phyloP scores from a whole-genome alignment of 2,888 invertebrate genomes.

The Troides aeacus region DNA sequence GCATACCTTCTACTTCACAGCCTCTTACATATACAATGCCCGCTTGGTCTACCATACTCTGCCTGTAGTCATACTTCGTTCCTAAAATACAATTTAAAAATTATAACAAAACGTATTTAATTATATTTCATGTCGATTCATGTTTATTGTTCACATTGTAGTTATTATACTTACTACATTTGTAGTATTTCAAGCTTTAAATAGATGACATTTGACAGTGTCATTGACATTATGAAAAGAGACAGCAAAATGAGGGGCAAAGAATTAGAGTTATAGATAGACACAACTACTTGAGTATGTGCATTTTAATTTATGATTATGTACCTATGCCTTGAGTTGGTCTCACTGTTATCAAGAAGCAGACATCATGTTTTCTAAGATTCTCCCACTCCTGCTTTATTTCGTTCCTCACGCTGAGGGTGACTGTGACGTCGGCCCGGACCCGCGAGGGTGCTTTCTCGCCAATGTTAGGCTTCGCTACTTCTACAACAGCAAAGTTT shows the following conservation, averaged over 20 bases:
- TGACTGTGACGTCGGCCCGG: constrained; percentile 95
- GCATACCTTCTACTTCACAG: constrained; percentile 99
- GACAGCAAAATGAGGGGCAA: too few relatives aligned
- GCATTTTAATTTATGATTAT: too few relatives aligned
- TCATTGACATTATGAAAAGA: too few relatives aligned
- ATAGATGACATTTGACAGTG: too few relatives aligned
- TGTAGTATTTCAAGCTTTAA: too few relatives aligned
- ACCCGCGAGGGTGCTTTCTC: constrained; percentile 97
- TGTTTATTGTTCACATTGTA: too few relatives aligned
- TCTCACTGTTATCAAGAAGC: constrained; percentile 95
- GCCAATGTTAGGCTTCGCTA: constrained; percentile 94
- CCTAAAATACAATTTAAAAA: constrained; percentile 56
- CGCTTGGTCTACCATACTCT: constrained; percentile 95
- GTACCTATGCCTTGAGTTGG: constrained; percentile 91
- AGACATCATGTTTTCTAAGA: constrained; percentile 97
- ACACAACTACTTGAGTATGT: too few relatives aligned
- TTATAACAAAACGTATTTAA: not conserved
- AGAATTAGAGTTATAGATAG: too few relatives aligned
- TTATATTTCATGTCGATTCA: too few relatives aligned
- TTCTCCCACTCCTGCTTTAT: constrained; percentile 98
- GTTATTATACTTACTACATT: too few relatives aligned
- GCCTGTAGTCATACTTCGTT: constrained; percentile 88
- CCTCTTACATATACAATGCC: constrained; percentile 95
- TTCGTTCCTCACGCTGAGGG: constrained; percentile 92
- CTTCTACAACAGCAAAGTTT: constrained; percentile 96